These are phyloP conservation scores for Lithobates pipiens DNA, from an alignment of 2,797 vertebrate species.

Conservation along the genomic window DNA sequence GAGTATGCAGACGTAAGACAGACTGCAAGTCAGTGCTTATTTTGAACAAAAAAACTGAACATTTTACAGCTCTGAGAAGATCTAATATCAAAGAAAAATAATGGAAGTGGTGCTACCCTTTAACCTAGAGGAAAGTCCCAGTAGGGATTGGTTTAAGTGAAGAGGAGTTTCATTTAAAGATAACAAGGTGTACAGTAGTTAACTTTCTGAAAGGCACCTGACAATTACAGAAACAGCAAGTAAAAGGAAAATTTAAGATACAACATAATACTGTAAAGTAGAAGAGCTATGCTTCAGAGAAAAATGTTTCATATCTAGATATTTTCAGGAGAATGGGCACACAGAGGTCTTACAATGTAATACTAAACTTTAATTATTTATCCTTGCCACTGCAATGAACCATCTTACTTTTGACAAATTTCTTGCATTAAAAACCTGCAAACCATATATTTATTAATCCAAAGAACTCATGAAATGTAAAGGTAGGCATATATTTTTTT, in stretches of 20 bases:
- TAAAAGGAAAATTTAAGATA: neutral
- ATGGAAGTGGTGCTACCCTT: neutral
- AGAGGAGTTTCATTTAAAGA: constrained; percentile 24
- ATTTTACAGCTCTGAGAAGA: neutral
- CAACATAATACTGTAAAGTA: neutral
- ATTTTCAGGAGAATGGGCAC: neutral
- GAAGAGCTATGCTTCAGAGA: neutral
- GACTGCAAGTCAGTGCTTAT: no score
- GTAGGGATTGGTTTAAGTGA: constrained; percentile 4
- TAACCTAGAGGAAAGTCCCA: constrained; percentile 14
- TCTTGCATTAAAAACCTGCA: no score
- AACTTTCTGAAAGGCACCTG: constrained; percentile 6
- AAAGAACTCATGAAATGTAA: no score
- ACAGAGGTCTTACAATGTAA: neutral
- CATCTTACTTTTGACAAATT: neutral
- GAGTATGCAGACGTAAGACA: neutral
- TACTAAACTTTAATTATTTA: neutral
- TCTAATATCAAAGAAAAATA: neutral
- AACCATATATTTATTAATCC: no score
- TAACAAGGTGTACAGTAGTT: neutral
- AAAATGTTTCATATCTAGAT: neutral
- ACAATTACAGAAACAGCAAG: neutral
- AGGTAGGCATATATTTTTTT: no score
- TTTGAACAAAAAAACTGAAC: neutral
- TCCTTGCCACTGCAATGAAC: neutral